Conservation (phyloP, 2,888 invertebrate species). For the Ametastegia equiseti region DNA sequence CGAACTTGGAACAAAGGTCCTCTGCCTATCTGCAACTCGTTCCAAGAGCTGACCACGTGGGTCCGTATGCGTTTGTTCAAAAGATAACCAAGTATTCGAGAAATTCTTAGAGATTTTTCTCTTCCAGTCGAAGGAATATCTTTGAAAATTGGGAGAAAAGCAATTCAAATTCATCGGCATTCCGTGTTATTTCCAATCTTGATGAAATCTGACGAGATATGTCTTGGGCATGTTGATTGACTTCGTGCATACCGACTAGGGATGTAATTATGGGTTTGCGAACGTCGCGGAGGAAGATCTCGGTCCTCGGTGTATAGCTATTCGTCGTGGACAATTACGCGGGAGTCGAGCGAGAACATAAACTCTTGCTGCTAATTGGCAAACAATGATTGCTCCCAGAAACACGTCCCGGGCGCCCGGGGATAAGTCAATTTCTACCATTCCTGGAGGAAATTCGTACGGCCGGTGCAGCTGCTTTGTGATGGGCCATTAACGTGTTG, state of each 20-base stretch:
- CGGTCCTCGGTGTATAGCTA: neutral
- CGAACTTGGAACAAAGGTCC: neutral
- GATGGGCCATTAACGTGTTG: slow-evolving; percentile 32
- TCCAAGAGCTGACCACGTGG: neutral
- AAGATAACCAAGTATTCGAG: no score
- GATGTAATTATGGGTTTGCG: slow-evolving; percentile 11
- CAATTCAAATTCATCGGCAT: no score
- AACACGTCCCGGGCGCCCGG: slow-evolving; percentile 5
- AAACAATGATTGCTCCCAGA: slow-evolving; percentile 45
- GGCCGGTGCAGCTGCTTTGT: slow-evolving; percentile 5
- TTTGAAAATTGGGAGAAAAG: no score
- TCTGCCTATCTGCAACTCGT: neutral
- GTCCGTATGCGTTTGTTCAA: neutral
- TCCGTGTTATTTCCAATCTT: no score
- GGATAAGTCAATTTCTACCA: slow-evolving; percentile 36
- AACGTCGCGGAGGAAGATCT: slow-evolving; percentile 14
- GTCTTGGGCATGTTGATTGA: neutral
- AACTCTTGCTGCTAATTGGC: slow-evolving; percentile 44
- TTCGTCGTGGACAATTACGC: slow-evolving; percentile 35
- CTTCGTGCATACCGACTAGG: neutral
- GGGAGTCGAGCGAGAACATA: slow-evolving; percentile 18
- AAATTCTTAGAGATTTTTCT: no score
- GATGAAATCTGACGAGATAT: neutral
- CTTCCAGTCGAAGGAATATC: no score
- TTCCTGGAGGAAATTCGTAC: no score